These are phyloP conservation scores for Himalopsyche kuldschensis DNA, from an alignment of 2,888 invertebrate genomes.

Conservation along the genomic window DNA sequence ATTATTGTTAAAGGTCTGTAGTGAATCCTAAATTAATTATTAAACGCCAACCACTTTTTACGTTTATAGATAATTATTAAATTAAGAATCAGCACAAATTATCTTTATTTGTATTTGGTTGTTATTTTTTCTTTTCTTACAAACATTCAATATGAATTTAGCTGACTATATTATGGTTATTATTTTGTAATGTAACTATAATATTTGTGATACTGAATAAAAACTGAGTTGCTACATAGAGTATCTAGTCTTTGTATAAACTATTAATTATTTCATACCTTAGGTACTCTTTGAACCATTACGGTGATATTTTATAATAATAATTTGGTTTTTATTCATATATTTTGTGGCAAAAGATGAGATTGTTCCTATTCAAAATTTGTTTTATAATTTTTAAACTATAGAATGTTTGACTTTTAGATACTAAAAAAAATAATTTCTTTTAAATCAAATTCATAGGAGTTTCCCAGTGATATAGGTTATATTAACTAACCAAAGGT, in stretches of 20 bases:
- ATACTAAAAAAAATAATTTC: too few species aligned
- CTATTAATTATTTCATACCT: neutral
- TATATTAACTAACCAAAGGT: too few species aligned
- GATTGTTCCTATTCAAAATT: too few species aligned
- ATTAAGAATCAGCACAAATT: neutral
- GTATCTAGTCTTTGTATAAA: neutral
- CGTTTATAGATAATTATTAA: neutral
- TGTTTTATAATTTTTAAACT: too few species aligned
- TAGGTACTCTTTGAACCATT: neutral
- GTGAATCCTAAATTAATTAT: too few species aligned
- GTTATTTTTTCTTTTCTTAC: neutral
- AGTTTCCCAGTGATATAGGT: too few species aligned
- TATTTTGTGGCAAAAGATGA: too few species aligned
- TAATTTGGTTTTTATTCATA: too few species aligned
- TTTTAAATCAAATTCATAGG: too few species aligned
- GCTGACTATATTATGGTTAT: neutral
- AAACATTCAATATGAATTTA: neutral
- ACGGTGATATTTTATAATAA: neutral
- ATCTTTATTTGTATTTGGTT: neutral
- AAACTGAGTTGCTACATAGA: neutral
- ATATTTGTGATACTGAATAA: neutral
- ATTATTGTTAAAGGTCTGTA: too few species aligned
- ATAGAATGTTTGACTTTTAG: too few species aligned
- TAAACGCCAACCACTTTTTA: too few species aligned
- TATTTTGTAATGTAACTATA: neutral